Conservation (phyloP, 2,797 vertebrate genomes). For the Onychomys torridus region DNA sequence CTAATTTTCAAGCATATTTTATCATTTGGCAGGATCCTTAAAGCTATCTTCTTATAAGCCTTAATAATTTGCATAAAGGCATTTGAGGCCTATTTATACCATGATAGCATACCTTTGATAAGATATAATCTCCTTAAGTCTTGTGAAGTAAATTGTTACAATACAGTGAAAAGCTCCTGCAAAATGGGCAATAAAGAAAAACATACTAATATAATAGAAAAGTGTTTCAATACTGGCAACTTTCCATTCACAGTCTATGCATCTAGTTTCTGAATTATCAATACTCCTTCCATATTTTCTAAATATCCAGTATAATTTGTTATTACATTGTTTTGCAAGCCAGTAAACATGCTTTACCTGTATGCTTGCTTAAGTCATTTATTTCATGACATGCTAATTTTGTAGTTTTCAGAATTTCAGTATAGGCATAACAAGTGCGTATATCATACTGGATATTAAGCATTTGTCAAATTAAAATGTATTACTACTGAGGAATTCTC, state of each 20-base stretch:
- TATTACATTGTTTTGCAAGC: slow-evolving; percentile 4
- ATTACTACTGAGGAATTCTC: neutral
- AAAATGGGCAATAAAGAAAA: slow-evolving; percentile 2
- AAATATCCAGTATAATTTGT: neutral
- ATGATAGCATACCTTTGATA: slow-evolving; percentile 17
- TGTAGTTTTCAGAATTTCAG: neutral
- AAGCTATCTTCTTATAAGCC: neutral
- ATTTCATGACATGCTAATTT: neutral
- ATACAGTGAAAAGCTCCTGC: neutral
- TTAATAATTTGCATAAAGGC: slow-evolving; percentile 19
- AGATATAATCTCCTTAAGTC: neutral
- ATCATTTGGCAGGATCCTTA: neutral
- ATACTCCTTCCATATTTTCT: neutral
- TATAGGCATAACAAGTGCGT: neutral
- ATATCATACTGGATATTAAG: neutral
- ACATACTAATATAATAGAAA: neutral
- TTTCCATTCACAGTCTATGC: neutral
- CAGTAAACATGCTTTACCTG: neutral
- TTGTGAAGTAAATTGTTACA: neutral
- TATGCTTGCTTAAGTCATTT: neutral
- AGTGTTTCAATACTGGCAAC: neutral
- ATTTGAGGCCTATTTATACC: slow-evolving; percentile 1
- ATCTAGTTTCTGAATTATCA: neutral
- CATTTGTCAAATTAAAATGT: slow-evolving; percentile 36
- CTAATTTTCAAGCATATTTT: neutral